Base-by-base conservation (phyloP, 2,113 vertebrate genomes). In the Aspidoscelis tigris region DNA sequence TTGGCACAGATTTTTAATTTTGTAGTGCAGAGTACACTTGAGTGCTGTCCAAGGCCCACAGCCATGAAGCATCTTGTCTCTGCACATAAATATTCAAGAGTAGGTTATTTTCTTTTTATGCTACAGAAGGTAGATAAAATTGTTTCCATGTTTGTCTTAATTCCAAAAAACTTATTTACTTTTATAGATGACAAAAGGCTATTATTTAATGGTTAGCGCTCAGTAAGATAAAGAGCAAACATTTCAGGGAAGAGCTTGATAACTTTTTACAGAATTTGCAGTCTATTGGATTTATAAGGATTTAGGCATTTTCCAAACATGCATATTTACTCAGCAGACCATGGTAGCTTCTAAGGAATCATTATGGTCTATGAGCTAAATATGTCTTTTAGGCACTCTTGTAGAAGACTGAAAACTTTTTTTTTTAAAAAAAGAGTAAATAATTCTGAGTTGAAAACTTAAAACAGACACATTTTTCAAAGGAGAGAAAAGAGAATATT, bases 401-500 rank as follows among this genome's bases (percentile, higher is more conserved):
- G 55, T 77, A 91, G 91, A 81, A 88, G 84, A 84, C 43, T 89
- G 12, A 90, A 82, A 91, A 85, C 7, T 88, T 5, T 87, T 92
- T 87, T 92, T 92, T 81, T 84, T 21, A 82, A n/a, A 82, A 91
- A 90, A 78, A 85, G 88, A 55, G 92, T 85, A 71, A 64, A 87
- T 43, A 92, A 84, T 68, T 43, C 20, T 44, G 10, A 22, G 33
- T 90, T 18, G 41, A 20, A 86, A 78, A 80, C 88, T 47, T 44
- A 79, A 64, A 79, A 71, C 87, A 50, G 80, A 0, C 24, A 55
- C 9, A 86, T 73, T 55, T 22, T n/a, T 69, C 18, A 81, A 87
- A 66, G 22, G 39, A 84, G 53, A 12, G 2, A 39, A 73, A 16
- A 26, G 75, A 93, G 8, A 50, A 83, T 6, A 66, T 10, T 84